A percentile compares a stretch with the other conserved stretches of the same genome.
phyloP scores from a whole-genome alignment of 2,113 vertebrate species.

The Ctenomys sociabilis region DNA sequence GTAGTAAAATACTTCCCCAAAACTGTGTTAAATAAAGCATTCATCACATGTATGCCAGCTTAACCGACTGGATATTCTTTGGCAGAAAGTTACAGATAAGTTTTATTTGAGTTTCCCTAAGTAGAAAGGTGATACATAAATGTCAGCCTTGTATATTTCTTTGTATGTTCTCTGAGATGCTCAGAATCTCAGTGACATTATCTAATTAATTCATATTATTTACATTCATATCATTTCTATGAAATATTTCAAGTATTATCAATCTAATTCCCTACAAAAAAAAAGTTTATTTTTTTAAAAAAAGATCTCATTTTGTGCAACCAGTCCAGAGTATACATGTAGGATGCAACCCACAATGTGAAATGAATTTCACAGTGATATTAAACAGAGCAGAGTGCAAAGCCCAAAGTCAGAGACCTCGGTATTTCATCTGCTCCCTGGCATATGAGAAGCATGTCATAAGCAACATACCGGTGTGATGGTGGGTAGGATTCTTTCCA shows the following conservation, averaged over 20 bases:
- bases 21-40: neutral
- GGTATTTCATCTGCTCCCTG: too few relatives aligned
- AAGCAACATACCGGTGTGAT: neutral
- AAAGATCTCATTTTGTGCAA: slow-evolving; percentile 8
- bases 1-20: neutral
- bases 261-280: slow-evolving; percentile 13
- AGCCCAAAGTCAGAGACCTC: neutral
- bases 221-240: neutral
- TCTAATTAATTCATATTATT: neutral
- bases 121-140: neutral
- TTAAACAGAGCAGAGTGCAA: neutral
- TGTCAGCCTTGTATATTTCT: neutral
- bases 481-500: neutral
- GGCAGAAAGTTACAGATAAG: neutral
- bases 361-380: neutral
- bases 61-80: neutral
- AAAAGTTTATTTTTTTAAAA: neutral
- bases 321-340: neutral
- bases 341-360: neutral
- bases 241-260: slow-evolving; percentile 44
- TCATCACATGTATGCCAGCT: neutral
- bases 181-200: neutral
- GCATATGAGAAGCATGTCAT: neutral
- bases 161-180: neutral
- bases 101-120: neutral